Conservation (phyloP, 2,113 vertebrate species). For the Morphnarchus princeps region DNA sequence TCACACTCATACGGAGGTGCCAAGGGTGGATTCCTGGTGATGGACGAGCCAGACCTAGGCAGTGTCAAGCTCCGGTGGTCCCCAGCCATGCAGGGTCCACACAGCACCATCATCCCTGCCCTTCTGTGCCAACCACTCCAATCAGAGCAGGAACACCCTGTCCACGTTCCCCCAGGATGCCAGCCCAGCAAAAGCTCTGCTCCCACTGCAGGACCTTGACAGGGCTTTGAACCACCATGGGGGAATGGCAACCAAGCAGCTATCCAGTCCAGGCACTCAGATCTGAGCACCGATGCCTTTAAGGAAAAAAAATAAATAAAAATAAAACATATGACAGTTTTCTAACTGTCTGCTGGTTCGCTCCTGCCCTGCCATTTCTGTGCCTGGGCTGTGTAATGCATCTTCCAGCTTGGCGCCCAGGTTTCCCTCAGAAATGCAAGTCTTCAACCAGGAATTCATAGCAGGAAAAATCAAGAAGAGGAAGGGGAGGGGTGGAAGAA, state of each 20-base stretch:
- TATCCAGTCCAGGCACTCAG: neutral
- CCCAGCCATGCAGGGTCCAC: neutral
- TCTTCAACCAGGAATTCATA: slow-evolving; percentile 5
- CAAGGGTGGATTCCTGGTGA: neutral
- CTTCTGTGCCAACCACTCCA: neutral
- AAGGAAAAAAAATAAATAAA: neutral
- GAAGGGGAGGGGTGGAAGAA: neutral
- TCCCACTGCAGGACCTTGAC: fast-evolving
- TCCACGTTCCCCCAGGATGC: fast-evolving
- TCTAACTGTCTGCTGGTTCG: neutral
- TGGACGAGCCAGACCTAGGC: neutral
- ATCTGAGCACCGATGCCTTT: neutral
- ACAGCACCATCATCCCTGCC: neutral
- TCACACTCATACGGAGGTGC: fast-evolving
- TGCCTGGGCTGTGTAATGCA: fast-evolving
- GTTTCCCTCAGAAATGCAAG: slow-evolving; percentile 27
- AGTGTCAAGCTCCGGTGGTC: fast-evolving
- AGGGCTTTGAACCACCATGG: fast-evolving
- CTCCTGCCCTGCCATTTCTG: neutral
- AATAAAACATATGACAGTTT: neutral
- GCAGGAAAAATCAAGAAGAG: neutral
- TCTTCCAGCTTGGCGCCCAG: neutral
- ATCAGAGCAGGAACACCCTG: neutral
- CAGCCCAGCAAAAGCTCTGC: neutral
- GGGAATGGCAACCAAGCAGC: neutral